Base-by-base conservation (phyloP, 2,888 invertebrate species). In the Ypsolopha scabrella region DNA sequence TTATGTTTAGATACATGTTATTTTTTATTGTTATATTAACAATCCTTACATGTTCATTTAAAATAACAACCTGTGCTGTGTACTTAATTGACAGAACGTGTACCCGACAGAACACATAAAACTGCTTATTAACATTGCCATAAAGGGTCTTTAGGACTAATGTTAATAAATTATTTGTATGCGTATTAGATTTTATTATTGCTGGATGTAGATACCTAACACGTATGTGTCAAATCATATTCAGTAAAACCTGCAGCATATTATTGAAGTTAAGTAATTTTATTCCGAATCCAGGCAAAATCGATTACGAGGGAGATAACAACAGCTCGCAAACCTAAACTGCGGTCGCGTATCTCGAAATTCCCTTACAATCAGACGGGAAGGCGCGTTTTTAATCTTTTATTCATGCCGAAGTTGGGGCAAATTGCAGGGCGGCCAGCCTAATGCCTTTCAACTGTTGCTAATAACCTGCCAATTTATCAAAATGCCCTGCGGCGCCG, bases 391-490 rank as follows among this genome's bases (percentile, higher is more conserved):
- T 80, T 83, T 77, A 77, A 79, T 81, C 70, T 82, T 80, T 78
- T 78, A 76, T 80, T 80, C 76, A 75, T 76, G 75, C 13, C 41
- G 41, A 51, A 44, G 24, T 41, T 47, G 51, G 72, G 68, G 61
- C 79, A 85, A 86, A 86, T 86, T 86, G 82, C 81, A 85, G 85
- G 79, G 81, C 81, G 70, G 80, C 71, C 68, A 61, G 71, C 79
- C 85, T 85, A 83, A 85, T 85, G 83, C 81, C 82, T 85, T 85
- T 86, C 86, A 86, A 86, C 85, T 86, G 85, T 77, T 86, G 80
- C 85, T 85, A 85, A 86, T 85, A 83, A 79, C 83, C 85, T 83
- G 85, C 80, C 86, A 83, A 86, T 86, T 83, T 81, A 86, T 86
- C 82, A 83, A 81, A 76, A 65, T 72, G 61, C 75, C 78, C 77